Evolutionary conservation across 2,113 vertebrate species (phyloP).

Genomic region (Promerops cafer): DNA sequence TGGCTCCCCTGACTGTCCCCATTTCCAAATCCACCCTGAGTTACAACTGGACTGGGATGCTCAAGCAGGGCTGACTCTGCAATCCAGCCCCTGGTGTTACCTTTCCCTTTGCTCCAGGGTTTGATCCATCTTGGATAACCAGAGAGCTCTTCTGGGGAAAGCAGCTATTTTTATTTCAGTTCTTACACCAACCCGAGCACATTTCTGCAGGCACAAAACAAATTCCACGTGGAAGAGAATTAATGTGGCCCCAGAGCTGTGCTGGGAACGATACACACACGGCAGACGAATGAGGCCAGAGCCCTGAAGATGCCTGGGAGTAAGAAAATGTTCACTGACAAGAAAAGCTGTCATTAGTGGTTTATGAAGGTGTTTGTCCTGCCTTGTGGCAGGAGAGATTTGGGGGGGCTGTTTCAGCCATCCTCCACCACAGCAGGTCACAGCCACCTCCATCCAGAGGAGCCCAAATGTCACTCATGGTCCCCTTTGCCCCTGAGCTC

Average conservation of each 20-base stretch:
- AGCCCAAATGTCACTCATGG: neutral
- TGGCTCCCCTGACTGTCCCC: neutral
- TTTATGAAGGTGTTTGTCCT: neutral
- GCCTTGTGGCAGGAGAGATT: neutral
- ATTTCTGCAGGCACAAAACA: neutral
- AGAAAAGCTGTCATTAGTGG: neutral
- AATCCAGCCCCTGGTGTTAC: neutral
- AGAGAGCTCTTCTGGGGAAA: neutral
- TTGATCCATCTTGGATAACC: neutral
- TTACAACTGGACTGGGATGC: neutral
- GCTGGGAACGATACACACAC: neutral
- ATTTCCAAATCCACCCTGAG: neutral
- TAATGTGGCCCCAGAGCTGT: neutral
- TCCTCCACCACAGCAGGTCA: neutral
- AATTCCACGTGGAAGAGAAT: neutral
- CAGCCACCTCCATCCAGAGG: neutral
- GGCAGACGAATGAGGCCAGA: neutral
- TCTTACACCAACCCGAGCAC: neutral
- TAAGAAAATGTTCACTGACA: neutral
- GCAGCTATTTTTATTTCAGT: slow-evolving; percentile 2
- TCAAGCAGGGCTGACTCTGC: neutral
- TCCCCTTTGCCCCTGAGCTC: neutral
- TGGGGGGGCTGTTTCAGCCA: neutral
- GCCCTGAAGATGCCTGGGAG: neutral
- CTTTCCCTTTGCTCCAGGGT: neutral